Evolutionary conservation across 2,888 invertebrate genomes (phyloP).

Genomic region (Nomada lathburiana): DNA sequence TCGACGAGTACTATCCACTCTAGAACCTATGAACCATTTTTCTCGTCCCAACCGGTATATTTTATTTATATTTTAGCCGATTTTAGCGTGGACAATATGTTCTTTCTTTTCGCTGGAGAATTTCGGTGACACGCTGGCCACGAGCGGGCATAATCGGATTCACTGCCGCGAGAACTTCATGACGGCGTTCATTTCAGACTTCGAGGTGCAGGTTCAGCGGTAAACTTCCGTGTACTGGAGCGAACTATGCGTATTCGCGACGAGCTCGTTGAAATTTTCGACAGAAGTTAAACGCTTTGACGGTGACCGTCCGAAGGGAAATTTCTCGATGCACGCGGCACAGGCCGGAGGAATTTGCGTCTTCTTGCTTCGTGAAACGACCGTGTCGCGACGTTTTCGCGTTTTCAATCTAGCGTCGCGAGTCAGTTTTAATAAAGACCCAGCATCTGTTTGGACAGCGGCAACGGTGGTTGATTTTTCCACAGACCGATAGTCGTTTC

Average conservation of each 20-base stretch:
- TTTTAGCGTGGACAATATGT: neutral
- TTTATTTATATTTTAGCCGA: neutral
- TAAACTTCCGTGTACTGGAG: slow-evolving; percentile 27
- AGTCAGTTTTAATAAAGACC: slow-evolving; percentile 33
- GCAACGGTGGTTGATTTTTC: slow-evolving; percentile 19
- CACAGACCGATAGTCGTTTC: slow-evolving; percentile 14
- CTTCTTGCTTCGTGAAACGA: neutral
- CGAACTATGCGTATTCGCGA: slow-evolving; percentile 58
- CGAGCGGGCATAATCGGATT: slow-evolving; percentile 64
- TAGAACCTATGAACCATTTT: too few species aligned
- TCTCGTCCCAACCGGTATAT: neutral
- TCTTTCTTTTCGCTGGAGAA: slow-evolving; percentile 5
- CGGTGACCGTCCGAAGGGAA: slow-evolving; percentile 36
- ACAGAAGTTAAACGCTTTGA: slow-evolving; percentile 52
- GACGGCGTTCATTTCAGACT: slow-evolving; percentile 58
- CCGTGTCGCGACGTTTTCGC: neutral
- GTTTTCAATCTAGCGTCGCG: slow-evolving; percentile 30
- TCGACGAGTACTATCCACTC: too few species aligned
- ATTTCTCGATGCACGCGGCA: slow-evolving; percentile 38
- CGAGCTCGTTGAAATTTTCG: slow-evolving; percentile 42
- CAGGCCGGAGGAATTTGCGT: neutral
- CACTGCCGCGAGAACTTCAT: slow-evolving; percentile 46
- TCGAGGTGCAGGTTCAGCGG: slow-evolving; percentile 12
- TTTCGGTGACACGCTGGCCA: slow-evolving; percentile 18
- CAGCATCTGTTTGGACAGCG: slow-evolving; percentile 28